Evolutionary conservation across 2,797 vertebrate species (phyloP).

Genomic region (Rhincodon typus): DNA sequence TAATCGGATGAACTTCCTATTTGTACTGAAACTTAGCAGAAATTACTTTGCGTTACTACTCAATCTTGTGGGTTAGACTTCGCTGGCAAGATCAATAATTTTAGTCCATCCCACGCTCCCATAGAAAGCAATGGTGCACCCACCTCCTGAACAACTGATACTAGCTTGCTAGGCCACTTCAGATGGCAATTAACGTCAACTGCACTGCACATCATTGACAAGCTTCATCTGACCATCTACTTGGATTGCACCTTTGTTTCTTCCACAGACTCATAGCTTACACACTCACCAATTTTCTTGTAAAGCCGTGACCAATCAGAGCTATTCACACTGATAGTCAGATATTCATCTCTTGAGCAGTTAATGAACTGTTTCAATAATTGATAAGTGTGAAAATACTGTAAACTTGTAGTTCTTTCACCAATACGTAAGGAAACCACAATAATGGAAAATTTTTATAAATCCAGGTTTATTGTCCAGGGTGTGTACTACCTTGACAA

Average conservation of each 20-base stretch:
- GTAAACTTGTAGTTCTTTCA: not conserved
- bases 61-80: not conserved
- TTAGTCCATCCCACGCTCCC: not conserved
- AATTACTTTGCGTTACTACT: not conserved
- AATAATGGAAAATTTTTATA: not conserved
- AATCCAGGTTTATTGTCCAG: not conserved
- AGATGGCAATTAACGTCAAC: not conserved
- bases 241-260: not conserved
- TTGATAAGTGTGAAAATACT: not conserved
- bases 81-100: not conserved
- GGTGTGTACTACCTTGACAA: not conserved
- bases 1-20: not conserved
- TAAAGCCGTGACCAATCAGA: not conserved
- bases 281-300: not conserved
- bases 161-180: not conserved
- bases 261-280: not conserved
- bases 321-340: not conserved
- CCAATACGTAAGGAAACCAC: not conserved
- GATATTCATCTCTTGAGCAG: not conserved
- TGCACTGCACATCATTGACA: not conserved
- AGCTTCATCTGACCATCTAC: not conserved
- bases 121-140: not conserved
- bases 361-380: not conserved
- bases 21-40: not conserved
- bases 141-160: not conserved